Base-by-base conservation (phyloP, 2,888 invertebrate genomes). In the Dasypogon diadema region DNA sequence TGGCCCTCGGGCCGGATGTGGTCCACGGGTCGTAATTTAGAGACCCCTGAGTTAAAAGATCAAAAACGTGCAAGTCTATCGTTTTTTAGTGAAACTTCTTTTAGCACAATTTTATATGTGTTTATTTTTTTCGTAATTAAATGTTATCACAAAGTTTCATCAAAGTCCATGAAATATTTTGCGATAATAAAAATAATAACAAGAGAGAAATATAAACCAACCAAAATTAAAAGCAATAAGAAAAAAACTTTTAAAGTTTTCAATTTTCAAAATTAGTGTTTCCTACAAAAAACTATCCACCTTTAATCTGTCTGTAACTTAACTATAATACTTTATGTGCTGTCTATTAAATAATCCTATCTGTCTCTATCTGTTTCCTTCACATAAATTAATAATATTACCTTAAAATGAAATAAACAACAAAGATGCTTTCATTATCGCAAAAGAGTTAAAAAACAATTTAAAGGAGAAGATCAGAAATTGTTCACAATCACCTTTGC, bases 391-490 rank as follows among this genome's bases (percentile, higher is more conserved):
- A 70, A n/a, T n/a, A 70, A 21, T 34, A 54, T 30, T 63, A 30
- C 34, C 30, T 34, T 70, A 70, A 70, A 70, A 70, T 21, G 12
- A 70, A 54, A 70, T 70, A 34, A 75, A 55, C 75, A 83, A 85
- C 84, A 85, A 84, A 86, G 85, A 86, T 86, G 85, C 85, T 86
- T 86, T 85, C 84, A 82, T 83, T 82, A 85, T 83, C 82, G 82
- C 81, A 82, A 84, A 81, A 80, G 79, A 78, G 79, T 79, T 78
- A 78, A 79, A 78, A 79, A 60, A 81, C 30, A 48, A 24, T 68
- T 12, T 48, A 24, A 34, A 16, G 24, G 26, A 68, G 22, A 12
- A 63, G 26, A 48, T 48, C 24, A 18, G 4, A 21, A 54, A 54
- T n/a, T n/a, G 21, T 18, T 24, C 46, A 42, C 48, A 68, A 16